phyloP scores from a whole-genome alignment of 2,113 vertebrate genomes.

The Conger conger region DNA sequence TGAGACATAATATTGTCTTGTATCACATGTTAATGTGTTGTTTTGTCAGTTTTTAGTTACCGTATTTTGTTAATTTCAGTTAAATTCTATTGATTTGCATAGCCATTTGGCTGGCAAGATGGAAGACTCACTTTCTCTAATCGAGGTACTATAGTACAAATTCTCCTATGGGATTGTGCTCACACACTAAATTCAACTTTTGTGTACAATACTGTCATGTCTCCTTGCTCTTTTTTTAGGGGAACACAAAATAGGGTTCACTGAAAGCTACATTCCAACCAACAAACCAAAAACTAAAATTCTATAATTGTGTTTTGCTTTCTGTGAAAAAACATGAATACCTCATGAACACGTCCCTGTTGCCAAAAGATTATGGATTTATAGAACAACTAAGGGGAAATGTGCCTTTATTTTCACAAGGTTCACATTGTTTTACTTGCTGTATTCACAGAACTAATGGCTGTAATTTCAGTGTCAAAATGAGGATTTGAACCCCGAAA shows the following conservation, averaged over 20 bases:
- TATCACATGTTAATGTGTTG: background rate
- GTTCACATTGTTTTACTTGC: background rate
- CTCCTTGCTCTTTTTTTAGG: too few species aligned
- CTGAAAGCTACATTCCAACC: background rate
- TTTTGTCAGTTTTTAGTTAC: background rate
- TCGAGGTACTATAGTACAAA: background rate
- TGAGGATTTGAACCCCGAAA: background rate
- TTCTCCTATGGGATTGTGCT: background rate
- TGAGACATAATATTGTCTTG: background rate
- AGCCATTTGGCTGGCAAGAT: background rate
- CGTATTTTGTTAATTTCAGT: background rate
- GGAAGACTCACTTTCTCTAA: background rate
- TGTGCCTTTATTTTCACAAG: background rate
- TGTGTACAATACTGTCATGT: background rate
- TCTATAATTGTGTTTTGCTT: background rate
- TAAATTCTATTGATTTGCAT: background rate
- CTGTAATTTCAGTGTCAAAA: background rate
- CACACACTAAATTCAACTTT: background rate
- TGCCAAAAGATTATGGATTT: background rate
- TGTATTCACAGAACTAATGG: background rate
- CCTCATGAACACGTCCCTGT: background rate
- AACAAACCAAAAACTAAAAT: background rate
- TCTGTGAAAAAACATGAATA: background rate
- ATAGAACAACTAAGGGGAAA: background rate
- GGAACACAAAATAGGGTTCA: too few species aligned